Evolutionary conservation across 2,797 vertebrate species (phyloP).

Genomic region (Sciurus vulgaris): DNA sequence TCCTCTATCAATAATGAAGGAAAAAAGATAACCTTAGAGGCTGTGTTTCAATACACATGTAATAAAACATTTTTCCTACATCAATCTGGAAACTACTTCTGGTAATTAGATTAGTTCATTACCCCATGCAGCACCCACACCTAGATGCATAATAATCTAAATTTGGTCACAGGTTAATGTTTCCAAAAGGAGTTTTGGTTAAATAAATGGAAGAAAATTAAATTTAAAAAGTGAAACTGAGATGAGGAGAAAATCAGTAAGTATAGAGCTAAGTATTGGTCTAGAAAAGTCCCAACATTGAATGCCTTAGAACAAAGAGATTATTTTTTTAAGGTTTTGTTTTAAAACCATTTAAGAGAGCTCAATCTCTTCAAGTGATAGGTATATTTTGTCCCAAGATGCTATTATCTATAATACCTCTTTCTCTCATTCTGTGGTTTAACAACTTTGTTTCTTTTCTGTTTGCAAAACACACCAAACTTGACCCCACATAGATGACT

Average conservation of each 20-base stretch:
- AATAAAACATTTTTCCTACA: not conserved
- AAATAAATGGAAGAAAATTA: not conserved
- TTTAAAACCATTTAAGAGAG: not conserved
- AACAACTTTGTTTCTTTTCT: not conserved
- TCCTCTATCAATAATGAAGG: not conserved
- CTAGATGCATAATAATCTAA: not conserved
- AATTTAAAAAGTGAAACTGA: conserved; percentile 26
- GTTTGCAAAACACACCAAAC: not conserved
- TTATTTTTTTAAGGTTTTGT: not conserved
- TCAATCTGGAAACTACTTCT: not conserved
- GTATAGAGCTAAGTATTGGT: not conserved
- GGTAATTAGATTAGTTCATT: not conserved
- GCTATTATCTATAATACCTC: not conserved
- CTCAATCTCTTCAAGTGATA: not conserved
- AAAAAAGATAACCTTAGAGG: not conserved
- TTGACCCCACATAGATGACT: not conserved
- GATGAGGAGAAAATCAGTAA: not conserved
- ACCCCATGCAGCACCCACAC: accelerated
- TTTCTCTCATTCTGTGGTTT: not conserved
- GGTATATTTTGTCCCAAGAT: not conserved
- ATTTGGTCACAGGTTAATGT: not conserved
- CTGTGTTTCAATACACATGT: not conserved
- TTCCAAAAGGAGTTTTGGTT: not conserved
- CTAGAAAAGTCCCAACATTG: not conserved
- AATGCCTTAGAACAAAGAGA: not conserved